These are phyloP conservation scores for Ptychobarbus kaznakovi DNA, from an alignment of 2,797 vertebrate genomes.

Conservation along the genomic window DNA sequence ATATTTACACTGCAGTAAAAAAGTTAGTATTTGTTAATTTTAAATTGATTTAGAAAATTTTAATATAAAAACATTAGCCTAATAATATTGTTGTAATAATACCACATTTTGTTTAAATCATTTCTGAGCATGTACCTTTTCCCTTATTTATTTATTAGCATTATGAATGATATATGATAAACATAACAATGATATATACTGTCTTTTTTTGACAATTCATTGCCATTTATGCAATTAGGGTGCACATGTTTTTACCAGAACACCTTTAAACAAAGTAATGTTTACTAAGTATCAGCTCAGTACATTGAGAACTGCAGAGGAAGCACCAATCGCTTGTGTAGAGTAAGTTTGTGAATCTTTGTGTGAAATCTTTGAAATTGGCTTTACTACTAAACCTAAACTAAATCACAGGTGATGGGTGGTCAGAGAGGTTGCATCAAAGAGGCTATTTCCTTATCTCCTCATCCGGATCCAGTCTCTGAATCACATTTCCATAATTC, in stretches of 20 bases:
- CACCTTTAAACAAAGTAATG: neutral
- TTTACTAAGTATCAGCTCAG: neutral
- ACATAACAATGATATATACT: too few species aligned
- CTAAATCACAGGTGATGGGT: neutral
- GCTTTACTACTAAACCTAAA: neutral
- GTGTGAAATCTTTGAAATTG: neutral
- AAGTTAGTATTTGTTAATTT: too few species aligned
- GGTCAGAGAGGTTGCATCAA: neutral
- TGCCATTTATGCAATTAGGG: neutral
- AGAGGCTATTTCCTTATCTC: neutral
- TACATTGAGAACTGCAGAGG: neutral
- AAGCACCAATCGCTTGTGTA: neutral
- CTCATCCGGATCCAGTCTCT: neutral
- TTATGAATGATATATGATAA: too few species aligned
- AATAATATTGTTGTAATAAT: too few species aligned
- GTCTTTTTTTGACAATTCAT: neutral
- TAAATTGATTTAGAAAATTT: too few species aligned
- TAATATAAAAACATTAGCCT: too few species aligned
- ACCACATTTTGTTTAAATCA: too few species aligned
- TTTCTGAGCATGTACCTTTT: too few species aligned
- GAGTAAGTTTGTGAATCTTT: neutral
- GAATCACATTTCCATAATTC: constrained; percentile 34
- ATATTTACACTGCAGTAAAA: too few species aligned
- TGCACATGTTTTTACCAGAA: neutral
- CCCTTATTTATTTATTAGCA: too few species aligned